Evolutionary conservation across 2,888 invertebrate genomes (phyloP), one percentile per base, ranked within the genome.

Genomic region (Drosophila mayaguana): DNA sequence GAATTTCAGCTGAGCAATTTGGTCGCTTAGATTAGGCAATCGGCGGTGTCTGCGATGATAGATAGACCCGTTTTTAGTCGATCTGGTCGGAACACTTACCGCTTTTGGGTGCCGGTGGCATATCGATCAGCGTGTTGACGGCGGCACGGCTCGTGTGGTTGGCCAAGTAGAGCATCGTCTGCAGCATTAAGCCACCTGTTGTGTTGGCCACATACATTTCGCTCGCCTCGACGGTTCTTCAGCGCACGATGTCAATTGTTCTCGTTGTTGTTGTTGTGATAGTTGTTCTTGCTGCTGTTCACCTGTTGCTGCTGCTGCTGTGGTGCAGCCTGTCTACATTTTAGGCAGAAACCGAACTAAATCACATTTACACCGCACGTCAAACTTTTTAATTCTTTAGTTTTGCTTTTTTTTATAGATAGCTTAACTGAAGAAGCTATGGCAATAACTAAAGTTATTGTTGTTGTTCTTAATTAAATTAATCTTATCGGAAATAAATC

Each of bases 141-240:
- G 91, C 90, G 8, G 91, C 91, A 45, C 91, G 80, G 76, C 91
- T 92, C 25, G 92, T 92, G 63, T 92, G 92, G 83, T 93, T 92
- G 18, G 93, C 92, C 83, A 93, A 84, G 78, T 92, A 93, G 61
- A 93, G 82, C 92, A 93, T 92, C 40, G 93, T 93, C 81, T 93
- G 92, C 72, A 93, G 88, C 90, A 93, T 91, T 59, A 93, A 81
- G 80, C 93, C 92, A 72, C 92, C 91, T 6, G 92, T 92, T n/a
- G 91, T 82, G 68, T 92, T 93, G 56, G 91, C 85, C 66, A 92
- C 88, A 74, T 91, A 90, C 92, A 92, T 92, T 51, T 62, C 79
- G 55, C n/a, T 48, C 3, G 18, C 7, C 16, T 38, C 16, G 36
- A 38, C 6, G 36, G 36, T 38, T 38, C 36, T 38, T 38, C 16